Conservation (phyloP, 2,113 vertebrate genomes). For the Todiramphus chloris region DNA sequence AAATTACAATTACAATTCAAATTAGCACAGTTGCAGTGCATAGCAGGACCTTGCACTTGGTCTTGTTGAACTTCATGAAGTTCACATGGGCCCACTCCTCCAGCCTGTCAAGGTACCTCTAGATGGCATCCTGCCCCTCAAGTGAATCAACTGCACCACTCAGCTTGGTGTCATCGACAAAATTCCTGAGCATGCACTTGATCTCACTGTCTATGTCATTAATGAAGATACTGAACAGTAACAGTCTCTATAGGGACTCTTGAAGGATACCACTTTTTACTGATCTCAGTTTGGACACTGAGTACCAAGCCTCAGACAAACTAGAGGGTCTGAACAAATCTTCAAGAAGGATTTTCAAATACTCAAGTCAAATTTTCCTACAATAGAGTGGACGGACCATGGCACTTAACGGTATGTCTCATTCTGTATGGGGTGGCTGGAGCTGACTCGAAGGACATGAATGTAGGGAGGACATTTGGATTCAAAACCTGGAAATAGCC, state of each 20-base stretch:
- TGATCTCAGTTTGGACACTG: background rate
- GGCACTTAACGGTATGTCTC: no score
- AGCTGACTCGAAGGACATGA: background rate
- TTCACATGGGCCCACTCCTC: background rate
- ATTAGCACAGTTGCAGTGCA: background rate
- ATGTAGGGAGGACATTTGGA: background rate
- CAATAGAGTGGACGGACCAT: background rate
- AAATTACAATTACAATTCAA: background rate
- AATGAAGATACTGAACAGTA: background rate
- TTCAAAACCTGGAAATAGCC: background rate
- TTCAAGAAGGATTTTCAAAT: background rate
- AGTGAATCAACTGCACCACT: background rate
- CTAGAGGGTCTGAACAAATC: background rate
- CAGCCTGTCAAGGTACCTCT: background rate
- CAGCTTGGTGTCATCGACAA: background rate
- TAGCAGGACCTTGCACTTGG: background rate
- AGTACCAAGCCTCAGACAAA: background rate
- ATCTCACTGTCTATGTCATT: background rate
- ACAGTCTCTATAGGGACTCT: background rate
- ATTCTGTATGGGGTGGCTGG: no score
- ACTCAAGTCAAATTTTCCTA: background rate
- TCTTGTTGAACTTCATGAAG: background rate
- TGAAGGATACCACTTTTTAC: background rate
- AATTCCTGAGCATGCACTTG: background rate
- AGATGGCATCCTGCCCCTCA: no score